Evolutionary conservation across 2,797 vertebrate species (phyloP).

Genomic region (Philypnodon macrostomus): DNA sequence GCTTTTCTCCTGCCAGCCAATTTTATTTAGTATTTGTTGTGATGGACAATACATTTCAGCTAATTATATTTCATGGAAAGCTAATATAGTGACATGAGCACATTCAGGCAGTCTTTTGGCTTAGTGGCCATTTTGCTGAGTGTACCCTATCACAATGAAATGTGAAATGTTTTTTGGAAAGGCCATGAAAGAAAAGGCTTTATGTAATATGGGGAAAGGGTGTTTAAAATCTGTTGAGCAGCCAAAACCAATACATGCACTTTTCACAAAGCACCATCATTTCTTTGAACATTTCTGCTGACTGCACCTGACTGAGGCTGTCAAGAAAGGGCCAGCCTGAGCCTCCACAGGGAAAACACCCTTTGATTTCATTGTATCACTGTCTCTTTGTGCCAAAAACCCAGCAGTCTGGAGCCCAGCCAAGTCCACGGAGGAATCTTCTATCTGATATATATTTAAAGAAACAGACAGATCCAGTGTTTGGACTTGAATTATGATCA

Average conservation of each 20-base stretch:
- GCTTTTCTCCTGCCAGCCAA: too few relatives aligned
- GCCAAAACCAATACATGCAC: not conserved
- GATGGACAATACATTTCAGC: too few relatives aligned
- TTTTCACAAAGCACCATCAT: conserved; percentile 3
- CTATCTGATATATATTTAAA: conserved; percentile 24
- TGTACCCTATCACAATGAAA: too few relatives aligned
- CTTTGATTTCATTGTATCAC: conserved; percentile 56
- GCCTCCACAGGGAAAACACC: conserved; percentile 39
- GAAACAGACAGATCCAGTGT: conserved; percentile 10
- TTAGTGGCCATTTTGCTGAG: too few relatives aligned
- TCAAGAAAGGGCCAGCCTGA: conserved; percentile 33
- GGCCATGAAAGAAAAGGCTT: too few relatives aligned
- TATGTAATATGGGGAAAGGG: too few relatives aligned
- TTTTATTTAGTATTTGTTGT: too few relatives aligned
- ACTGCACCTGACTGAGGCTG: conserved; percentile 46
- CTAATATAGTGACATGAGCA: too few relatives aligned
- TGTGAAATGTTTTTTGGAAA: too few relatives aligned
- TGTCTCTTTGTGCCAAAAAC: conserved; percentile 49
- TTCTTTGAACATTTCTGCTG: conserved; percentile 35
- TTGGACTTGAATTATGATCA: conserved; percentile 6
- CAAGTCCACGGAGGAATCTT: conserved; percentile 40
- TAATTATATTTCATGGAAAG: too few relatives aligned
- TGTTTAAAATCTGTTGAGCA: not conserved
- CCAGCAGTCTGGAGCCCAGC: conserved; percentile 43
- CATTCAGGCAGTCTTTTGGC: too few relatives aligned